phyloP scores from a whole-genome alignment of 2,113 vertebrate genomes.

The Pagrus major region DNA sequence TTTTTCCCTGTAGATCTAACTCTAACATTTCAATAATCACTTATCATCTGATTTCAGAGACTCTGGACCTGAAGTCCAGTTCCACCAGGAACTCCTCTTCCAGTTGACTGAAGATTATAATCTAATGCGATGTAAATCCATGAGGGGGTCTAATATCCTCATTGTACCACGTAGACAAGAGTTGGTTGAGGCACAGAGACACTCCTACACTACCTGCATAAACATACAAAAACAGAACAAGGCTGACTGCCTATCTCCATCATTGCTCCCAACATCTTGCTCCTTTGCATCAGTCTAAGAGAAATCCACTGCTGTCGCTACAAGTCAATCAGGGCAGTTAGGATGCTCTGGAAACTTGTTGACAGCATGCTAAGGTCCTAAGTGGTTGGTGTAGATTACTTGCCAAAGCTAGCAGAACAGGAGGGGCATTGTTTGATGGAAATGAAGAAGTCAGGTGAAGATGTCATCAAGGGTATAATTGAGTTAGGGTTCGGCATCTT shows the following conservation, averaged over 20 bases:
- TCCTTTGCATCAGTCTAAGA: neutral
- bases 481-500: neutral
- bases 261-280: neutral
- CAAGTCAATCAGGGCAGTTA: neutral
- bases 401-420: neutral
- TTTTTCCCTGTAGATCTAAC: neutral
- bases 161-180: neutral
- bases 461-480: neutral
- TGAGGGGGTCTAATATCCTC: neutral
- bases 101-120: neutral
- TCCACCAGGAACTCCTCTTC: neutral
- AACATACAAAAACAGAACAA: neutral
- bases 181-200: neutral
- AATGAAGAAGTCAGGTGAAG: neutral
- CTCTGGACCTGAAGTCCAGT: neutral
- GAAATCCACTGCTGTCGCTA: neutral
- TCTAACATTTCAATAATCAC: neutral
- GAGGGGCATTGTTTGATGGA: neutral
- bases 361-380: neutral
- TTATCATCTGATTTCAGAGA: slow-evolving; percentile 2
- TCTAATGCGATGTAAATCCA: neutral
- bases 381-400: neutral
- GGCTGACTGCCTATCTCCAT: neutral
- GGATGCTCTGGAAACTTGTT: too few species aligned
- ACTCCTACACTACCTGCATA: neutral